Evolutionary conservation across 1,140 invertebrate genomes (phyloP).

Genomic region (Ooceraea biroi): DNA sequence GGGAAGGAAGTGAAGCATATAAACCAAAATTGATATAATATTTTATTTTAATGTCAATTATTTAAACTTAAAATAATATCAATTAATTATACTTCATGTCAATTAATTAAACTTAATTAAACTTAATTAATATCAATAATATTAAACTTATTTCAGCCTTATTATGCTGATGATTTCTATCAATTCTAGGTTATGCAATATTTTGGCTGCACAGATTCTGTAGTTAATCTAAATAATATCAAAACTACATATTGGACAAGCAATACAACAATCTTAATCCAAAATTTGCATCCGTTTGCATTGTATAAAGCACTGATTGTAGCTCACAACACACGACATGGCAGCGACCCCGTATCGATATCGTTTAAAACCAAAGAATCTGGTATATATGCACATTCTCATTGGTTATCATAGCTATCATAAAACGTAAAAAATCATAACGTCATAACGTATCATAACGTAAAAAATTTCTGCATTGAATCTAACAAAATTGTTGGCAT

Average conservation of each 20-base stretch:
- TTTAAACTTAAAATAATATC: no score
- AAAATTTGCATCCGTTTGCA: conserved; percentile 57
- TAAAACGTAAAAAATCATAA: no score
- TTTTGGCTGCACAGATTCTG: conserved; percentile 7
- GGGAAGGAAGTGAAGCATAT: no score
- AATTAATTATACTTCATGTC: no score
- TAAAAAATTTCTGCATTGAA: no score
- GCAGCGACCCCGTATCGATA: not conserved
- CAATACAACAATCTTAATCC: not conserved
- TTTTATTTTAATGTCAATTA: no score
- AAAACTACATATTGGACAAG: not conserved
- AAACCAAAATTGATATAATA: no score
- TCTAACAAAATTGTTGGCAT: no score
- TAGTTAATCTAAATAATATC: not conserved
- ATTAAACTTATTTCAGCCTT: not conserved
- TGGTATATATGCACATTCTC: conserved; percentile 50
- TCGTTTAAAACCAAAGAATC: conserved; percentile 18
- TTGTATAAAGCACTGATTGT: conserved; percentile 45
- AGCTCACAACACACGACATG: conserved; percentile 52
- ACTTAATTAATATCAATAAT: no score
- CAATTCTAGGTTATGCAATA: conserved; percentile 17
- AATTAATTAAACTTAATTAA: no score
- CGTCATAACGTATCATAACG: no score
- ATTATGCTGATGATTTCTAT: not conserved
- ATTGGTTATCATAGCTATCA: not conserved